These are phyloP conservation scores for Euura lappo DNA, from an alignment of 1,140 invertebrate species.

Conservation along the genomic window DNA sequence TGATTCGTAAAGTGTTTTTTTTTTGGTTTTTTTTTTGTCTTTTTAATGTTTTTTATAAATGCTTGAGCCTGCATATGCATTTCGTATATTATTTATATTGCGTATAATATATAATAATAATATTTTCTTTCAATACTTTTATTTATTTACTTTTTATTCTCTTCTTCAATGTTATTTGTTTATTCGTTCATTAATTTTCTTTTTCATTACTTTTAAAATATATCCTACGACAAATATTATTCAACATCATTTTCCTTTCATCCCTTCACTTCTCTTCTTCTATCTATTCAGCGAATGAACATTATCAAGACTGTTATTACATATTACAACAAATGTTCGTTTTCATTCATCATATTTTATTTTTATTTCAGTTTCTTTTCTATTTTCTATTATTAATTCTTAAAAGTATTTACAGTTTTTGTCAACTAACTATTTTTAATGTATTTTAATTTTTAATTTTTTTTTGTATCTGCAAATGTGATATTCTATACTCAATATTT, in stretches of 20 bases:
- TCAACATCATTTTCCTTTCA: slow-evolving; percentile 28
- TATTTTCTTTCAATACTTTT: slow-evolving; percentile 19
- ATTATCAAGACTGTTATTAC: background rate
- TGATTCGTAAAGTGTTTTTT: background rate
- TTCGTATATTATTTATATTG: slow-evolving; percentile 23
- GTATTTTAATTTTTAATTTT: slow-evolving; percentile 11
- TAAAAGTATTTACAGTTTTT: slow-evolving; percentile 35
- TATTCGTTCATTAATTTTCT: slow-evolving; percentile 16
- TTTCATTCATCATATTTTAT: background rate
- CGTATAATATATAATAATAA: slow-evolving; percentile 1
- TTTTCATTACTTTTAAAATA: slow-evolving; percentile 42
- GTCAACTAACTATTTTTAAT: slow-evolving; percentile 30
- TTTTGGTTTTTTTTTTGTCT: slow-evolving; percentile 14
- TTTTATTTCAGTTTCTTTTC: background rate
- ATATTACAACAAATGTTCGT: too few relatives aligned
- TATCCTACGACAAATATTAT: slow-evolving; percentile 44
- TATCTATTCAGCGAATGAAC: slow-evolving; percentile 6
- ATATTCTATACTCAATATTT: slow-evolving; percentile 14
- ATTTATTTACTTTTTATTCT: too few relatives aligned
- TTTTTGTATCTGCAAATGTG: slow-evolving; percentile 16
- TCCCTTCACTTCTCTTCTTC: too few relatives aligned
- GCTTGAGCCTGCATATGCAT: slow-evolving; percentile 39
- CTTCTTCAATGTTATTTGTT: too few relatives aligned
- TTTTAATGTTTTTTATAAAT: slow-evolving; percentile 22
- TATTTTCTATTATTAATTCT: slow-evolving; percentile 26